Conservation (phyloP, 2,888 invertebrate genomes). For the Caenorhabditis sp. region DNA sequence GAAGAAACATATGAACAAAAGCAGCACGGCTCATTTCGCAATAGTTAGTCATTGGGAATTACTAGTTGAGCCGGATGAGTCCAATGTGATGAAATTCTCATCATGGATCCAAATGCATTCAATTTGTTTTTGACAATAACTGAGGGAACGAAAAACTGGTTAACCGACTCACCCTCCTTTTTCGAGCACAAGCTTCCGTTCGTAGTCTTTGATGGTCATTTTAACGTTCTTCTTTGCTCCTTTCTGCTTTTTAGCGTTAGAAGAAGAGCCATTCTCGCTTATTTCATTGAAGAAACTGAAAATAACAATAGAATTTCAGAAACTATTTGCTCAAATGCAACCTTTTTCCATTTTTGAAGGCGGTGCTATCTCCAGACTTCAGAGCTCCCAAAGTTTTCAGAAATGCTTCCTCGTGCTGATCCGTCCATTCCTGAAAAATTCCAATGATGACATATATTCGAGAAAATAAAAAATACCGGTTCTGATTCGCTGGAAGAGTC, state of each 20-base stretch:
- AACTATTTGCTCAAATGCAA: not conserved
- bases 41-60: not conserved
- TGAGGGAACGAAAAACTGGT: not conserved
- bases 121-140: too few species aligned
- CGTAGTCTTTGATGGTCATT: conserved; percentile 87
- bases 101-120: too few species aligned
- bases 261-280: not conserved
- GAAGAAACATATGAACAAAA: not conserved
- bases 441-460: too few species aligned
- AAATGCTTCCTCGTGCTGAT: conserved; percentile 89
- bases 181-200: conserved; percentile 86
- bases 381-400: conserved; percentile 89
- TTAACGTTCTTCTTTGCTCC: conserved; percentile 82
- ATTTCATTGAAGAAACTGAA: conserved; percentile 16
- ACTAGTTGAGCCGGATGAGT: not conserved
- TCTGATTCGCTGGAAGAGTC: conserved; percentile 81
- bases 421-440: conserved; percentile 83
- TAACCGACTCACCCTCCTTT: conserved; percentile 82
- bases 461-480: conserved; percentile 32
- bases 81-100: not conserved
- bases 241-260: conserved; percentile 32
- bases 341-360: conserved; percentile 44
- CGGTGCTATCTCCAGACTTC: conserved; percentile 81
- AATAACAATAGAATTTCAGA: too few species aligned
- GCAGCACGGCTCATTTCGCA: not conserved